These are phyloP conservation scores for Polydrusus pterygomalis DNA, from an alignment of 2,888 invertebrate species.

Conservation along the genomic window DNA sequence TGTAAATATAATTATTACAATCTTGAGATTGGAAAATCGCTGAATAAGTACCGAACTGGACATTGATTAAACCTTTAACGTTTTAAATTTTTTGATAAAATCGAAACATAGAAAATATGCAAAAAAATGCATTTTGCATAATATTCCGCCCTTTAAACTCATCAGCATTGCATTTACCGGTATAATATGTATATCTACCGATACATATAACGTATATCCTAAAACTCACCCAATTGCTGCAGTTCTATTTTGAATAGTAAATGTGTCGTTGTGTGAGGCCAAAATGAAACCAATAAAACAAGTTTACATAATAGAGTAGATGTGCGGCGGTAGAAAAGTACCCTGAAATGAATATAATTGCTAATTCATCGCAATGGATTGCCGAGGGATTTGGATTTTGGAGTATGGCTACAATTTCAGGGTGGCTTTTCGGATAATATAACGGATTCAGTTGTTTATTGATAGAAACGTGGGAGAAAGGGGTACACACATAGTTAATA, in stretches of 20 bases:
- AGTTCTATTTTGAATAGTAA: conserved; percentile 45
- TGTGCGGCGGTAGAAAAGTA: conserved; percentile 50
- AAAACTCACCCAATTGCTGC: conserved; percentile 41
- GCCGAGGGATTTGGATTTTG: conserved; percentile 27
- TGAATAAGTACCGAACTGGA: too few species aligned
- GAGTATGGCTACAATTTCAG: conserved; percentile 21
- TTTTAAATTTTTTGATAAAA: too few species aligned
- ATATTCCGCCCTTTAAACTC: not conserved
- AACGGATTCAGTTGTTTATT: conserved; percentile 23
- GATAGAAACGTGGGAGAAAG: not conserved
- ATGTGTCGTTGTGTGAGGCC: conserved; percentile 53
- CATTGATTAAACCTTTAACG: too few species aligned
- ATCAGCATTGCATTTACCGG: conserved; percentile 4
- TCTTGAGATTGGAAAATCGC: too few species aligned
- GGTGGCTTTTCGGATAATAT: conserved; percentile 21
- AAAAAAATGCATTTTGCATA: too few species aligned
- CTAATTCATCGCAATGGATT: conserved; percentile 47
- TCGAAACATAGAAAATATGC: too few species aligned
- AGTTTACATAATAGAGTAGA: conserved; percentile 56
- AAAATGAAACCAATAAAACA: conserved; percentile 56
- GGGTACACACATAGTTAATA: not conserved
- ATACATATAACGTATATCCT: not conserved
- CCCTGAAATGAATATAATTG: conserved; percentile 52
- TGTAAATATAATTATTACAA: too few species aligned
- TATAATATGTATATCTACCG: too few species aligned